Percentiles rank a stretch among this genome's conserved stretches.
Evolutionary conservation across 2,888 invertebrate species (phyloP).

Genomic region (Caenorhabditis zanzibari): DNA sequence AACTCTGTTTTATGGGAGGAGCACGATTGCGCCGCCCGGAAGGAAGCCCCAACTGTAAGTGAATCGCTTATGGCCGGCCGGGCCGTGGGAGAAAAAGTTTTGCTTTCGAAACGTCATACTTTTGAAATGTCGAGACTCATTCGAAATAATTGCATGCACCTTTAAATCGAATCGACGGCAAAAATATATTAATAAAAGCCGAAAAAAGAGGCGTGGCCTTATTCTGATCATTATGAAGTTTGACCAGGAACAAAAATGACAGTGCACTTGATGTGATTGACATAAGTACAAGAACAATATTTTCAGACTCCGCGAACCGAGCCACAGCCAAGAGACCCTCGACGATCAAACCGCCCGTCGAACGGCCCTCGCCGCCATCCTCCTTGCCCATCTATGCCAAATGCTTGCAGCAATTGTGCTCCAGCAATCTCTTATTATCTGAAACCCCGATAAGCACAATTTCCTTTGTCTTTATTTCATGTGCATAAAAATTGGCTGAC

Average conservation of each 20-base stretch:
- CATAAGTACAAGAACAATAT: not conserved
- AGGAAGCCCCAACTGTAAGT: constrained; percentile 46
- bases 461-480: too few species aligned
- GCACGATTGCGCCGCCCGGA: constrained; percentile 49
- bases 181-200: too few species aligned
- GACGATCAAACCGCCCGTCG: constrained; percentile 80
- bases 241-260: not conserved
- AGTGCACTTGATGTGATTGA: constrained; percentile 6
- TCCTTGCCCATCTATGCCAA: constrained; percentile 96
- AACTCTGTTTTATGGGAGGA: constrained; percentile 38
- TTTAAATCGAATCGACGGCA: too few species aligned
- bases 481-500: too few species aligned
- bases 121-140: too few species aligned
- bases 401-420: constrained; percentile 95
- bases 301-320: constrained; percentile 54
- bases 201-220: too few species aligned
- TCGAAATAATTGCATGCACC: too few species aligned
- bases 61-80: too few species aligned
- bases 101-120: too few species aligned
- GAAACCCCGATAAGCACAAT: too few species aligned
- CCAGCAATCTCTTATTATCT: constrained; percentile 88
- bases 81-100: too few species aligned
- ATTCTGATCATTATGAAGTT: constrained; percentile 3
- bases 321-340: constrained; percentile 50
- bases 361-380: constrained; percentile 88